Evolutionary conservation across 1,140 invertebrate genomes (phyloP).

Genomic region (Drosophila lacertosa): DNA sequence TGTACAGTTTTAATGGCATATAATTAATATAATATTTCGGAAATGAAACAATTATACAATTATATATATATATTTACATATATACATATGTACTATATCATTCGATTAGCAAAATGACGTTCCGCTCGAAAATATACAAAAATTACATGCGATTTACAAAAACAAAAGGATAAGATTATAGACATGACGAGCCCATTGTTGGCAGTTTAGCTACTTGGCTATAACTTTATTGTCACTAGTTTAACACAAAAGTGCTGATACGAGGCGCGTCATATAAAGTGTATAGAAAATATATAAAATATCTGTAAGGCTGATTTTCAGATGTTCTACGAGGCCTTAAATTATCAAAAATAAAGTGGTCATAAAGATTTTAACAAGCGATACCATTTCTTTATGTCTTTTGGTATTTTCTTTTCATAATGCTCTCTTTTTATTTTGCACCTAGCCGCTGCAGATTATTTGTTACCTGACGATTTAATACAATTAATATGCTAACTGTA

Average conservation of each 20-base stretch:
- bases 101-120: slow-evolving; percentile 26
- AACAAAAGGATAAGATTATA: slow-evolving; percentile 34
- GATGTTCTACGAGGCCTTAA: no score
- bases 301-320: no score
- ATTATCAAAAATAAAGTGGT: no score
- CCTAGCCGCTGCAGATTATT: slow-evolving; percentile 24
- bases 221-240: no score
- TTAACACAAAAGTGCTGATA: no score
- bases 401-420: no score
- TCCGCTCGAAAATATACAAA: slow-evolving; percentile 57
- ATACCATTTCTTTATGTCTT: no score
- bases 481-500: slow-evolving; percentile 83
- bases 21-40: slow-evolving; percentile 14
- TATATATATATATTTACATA: not conserved
- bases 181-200: slow-evolving; percentile 56
- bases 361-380: no score
- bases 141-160: slow-evolving; percentile 34
- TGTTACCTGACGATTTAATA: slow-evolving; percentile 74
- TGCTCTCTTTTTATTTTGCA: slow-evolving; percentile 8
- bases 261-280: no score
- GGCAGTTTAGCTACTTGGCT: no score
- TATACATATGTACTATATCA: not conserved
- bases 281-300: slow-evolving; percentile 22
- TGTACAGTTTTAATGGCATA: not conserved
- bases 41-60: not conserved